Evolutionary conservation across 2,888 invertebrate species (phyloP), one percentile per base, ranked within the genome.

Genomic region (Ophioninae sp.): DNA sequence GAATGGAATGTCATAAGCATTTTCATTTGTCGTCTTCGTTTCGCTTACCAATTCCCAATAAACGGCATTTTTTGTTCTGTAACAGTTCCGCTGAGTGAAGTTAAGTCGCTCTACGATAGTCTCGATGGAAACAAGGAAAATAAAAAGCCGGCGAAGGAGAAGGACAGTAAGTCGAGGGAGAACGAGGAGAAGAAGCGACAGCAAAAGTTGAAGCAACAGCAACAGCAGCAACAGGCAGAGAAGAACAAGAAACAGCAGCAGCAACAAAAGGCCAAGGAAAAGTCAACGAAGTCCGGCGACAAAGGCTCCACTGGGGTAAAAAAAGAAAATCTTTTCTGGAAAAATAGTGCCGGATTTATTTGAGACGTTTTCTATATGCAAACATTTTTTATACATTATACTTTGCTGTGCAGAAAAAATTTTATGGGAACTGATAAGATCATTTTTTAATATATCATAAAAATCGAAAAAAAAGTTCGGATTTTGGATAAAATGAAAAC

Each of bases 11-110:
- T 30, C 30, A 30, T 30, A 30, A 30, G 30, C 3, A 30, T 30
- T 30, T 30, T 30, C 3, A 30, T 30, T 30, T 2, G 1, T 30
- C 3, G 30, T 30, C 30, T 3, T 30, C 30, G 30, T 30, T 30
- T 30, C 3, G 30, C 30, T 30, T 30, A 30, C 1, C 2, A 2
- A 30, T 30, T 30, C 30, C 30, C 3, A 30, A 30, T 30, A 30
- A 30, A 1, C 3, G 30, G 30, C 30, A 30, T 30, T 2, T 30
- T 30, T 30, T 30, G 30, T 39, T 1, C 8, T 17, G 23, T 5
- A 2, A 64, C 39, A 97, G 96, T 96, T 83, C 95, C 96, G 2
- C 93, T 95, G 85, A 94, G 95, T 61, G 95, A 96, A 93, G 94
- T 96, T 72, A 95, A 95, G 87, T 95, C 95, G 77, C 94, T 96